Conservation (phyloP, 2,797 vertebrate genomes). For the Myioborus melanocephalus region DNA sequence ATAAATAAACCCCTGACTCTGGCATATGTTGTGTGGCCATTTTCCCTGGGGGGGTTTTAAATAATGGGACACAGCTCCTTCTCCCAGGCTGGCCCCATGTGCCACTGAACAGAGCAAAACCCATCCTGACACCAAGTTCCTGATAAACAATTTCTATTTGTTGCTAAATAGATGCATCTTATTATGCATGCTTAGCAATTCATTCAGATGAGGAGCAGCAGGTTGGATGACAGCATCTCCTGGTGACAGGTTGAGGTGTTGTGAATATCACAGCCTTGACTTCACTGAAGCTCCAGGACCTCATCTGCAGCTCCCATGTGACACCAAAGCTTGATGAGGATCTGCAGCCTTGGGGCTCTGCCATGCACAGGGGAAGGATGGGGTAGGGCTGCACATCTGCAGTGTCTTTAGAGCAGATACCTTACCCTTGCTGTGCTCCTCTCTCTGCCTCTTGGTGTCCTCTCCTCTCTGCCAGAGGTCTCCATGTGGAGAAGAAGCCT, state of each 20-base stretch:
- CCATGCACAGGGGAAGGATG: rapidly evolving
- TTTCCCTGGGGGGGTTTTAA: background rate
- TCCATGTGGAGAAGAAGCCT: background rate
- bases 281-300: background rate
- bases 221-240: background rate
- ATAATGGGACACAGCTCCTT: background rate
- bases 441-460: background rate
- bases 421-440: background rate
- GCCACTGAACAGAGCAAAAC: background rate
- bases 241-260: background rate
- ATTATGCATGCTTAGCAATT: background rate
- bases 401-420: background rate
- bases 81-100: background rate
- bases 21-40: background rate
- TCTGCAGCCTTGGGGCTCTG: background rate
- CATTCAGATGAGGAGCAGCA: background rate
- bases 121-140: background rate
- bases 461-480: background rate
- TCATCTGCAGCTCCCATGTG: background rate
- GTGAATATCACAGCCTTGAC: background rate
- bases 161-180: background rate
- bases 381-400: background rate
- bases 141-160: background rate
- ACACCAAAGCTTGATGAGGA: background rate
- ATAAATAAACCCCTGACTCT: background rate